Percentiles rank a stretch among this genome's conserved stretches.
phyloP scores from a whole-genome alignment of 2,113 vertebrate species.

The Clinocottus analis region DNA sequence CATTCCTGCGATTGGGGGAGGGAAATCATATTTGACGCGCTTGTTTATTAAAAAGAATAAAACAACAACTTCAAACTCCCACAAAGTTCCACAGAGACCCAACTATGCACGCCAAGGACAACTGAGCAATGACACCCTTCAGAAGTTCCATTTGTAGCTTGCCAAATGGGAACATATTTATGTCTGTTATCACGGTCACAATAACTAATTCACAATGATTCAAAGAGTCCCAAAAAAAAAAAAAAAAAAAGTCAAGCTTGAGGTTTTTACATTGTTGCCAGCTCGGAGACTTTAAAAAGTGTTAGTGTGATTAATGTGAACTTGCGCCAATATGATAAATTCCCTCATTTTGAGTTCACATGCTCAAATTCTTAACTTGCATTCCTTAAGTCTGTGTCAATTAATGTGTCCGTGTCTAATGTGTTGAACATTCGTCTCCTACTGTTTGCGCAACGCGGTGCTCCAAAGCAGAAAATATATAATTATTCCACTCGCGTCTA shows the following conservation, averaged over 20 bases:
- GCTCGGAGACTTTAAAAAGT: slow-evolving; percentile 48
- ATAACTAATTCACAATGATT: slow-evolving; percentile 27
- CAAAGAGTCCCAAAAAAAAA: slow-evolving; percentile 38
- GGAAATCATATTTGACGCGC: slow-evolving; percentile 58
- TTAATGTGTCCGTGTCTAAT: slow-evolving; percentile 58
- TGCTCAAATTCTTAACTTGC: slow-evolving; percentile 64
- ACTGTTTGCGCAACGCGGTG: slow-evolving; percentile 69
- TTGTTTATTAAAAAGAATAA: slow-evolving; percentile 60
- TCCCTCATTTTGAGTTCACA: slow-evolving; percentile 58
- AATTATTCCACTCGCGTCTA: slow-evolving; percentile 58
- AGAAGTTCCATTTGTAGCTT: slow-evolving; percentile 77
- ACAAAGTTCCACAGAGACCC: slow-evolving; percentile 66
- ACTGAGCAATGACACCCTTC: slow-evolving; percentile 74
- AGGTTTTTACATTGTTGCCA: slow-evolving; percentile 59
- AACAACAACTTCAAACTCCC: slow-evolving; percentile 57
- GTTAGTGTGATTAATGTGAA: slow-evolving; percentile 67
- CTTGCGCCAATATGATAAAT: slow-evolving; percentile 63
- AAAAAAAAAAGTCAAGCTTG: slow-evolving; percentile 37
- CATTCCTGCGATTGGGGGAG: slow-evolving; percentile 69
- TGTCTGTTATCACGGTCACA: slow-evolving; percentile 58
- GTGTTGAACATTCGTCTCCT: slow-evolving; percentile 56
- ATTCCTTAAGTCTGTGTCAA: slow-evolving; percentile 72
- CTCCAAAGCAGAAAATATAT: slow-evolving; percentile 68
- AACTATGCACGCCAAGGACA: slow-evolving; percentile 84
- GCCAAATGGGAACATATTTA: slow-evolving; percentile 68